A percentile compares a stretch with the other conserved stretches of the same genome.
Evolutionary conservation across 2,113 vertebrate genomes (phyloP).

Genomic region (Pachyramphus minor): DNA sequence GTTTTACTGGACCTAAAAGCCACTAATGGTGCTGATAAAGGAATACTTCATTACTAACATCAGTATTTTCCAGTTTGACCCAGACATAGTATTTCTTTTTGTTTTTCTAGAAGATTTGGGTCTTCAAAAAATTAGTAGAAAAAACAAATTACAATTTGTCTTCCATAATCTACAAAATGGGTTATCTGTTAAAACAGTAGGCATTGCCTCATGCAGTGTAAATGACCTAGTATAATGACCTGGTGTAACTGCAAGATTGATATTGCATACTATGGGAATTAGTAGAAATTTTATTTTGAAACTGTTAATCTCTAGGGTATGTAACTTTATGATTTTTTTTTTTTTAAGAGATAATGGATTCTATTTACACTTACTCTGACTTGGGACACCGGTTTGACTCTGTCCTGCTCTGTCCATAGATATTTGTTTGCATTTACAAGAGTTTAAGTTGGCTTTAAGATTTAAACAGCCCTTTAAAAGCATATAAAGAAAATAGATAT

Average conservation of each 20-base stretch:
- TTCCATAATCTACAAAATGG: background rate
- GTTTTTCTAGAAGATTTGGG: background rate
- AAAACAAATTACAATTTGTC: background rate
- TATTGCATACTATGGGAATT: background rate
- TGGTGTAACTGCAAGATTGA: background rate
- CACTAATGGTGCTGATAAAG: background rate
- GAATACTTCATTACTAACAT: background rate
- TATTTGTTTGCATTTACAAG: background rate
- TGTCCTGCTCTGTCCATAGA: background rate
- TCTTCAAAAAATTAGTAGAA: background rate
- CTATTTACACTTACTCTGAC: background rate
- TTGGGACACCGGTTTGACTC: background rate
- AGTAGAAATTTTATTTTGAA: background rate
- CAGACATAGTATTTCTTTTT: background rate
- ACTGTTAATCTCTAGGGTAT: background rate
- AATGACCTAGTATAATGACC: background rate
- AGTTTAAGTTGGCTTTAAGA: background rate
- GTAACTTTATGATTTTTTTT: background rate
- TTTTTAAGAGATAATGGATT: background rate
- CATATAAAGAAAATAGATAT: too few relatives aligned
- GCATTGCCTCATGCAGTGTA: background rate
- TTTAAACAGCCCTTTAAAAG: background rate
- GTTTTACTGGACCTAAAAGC: background rate
- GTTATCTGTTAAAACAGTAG: background rate
- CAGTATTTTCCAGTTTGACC: background rate